These are phyloP conservation scores for Mohoua ochrocephala DNA, from an alignment of 2,113 vertebrate species.

Conservation along the genomic window DNA sequence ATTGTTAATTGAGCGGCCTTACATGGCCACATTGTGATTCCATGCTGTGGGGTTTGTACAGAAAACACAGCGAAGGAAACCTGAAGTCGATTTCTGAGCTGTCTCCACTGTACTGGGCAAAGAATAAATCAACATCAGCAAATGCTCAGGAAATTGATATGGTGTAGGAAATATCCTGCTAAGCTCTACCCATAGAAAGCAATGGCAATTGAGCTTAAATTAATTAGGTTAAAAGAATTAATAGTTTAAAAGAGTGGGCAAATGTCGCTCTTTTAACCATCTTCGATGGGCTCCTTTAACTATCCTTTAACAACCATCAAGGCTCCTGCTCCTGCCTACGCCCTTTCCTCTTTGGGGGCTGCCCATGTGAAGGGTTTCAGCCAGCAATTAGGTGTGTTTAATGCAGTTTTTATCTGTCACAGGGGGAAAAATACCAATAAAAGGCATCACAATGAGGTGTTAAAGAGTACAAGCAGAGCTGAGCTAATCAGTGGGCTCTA, in stretches of 20 bases:
- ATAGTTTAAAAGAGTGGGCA: not conserved
- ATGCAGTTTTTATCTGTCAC: not conserved
- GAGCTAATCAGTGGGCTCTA: not conserved
- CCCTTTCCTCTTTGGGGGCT: not conserved
- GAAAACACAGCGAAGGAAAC: not conserved
- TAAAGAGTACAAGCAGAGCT: not conserved
- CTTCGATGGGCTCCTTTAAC: not conserved
- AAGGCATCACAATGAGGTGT: not conserved
- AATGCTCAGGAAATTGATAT: not conserved
- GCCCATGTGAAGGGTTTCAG: not conserved
- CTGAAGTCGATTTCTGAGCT: not conserved
- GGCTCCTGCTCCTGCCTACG: not conserved
- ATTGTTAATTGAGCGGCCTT: not conserved
- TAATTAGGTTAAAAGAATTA: not conserved
- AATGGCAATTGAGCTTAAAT: not conserved
- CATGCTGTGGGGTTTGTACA: not conserved
- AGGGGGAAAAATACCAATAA: not conserved
- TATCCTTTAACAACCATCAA: not conserved
- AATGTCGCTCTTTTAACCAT: not conserved
- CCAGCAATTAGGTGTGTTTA: not conserved
- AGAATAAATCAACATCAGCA: not conserved
- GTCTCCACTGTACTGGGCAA: not conserved
- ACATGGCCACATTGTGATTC: not conserved
- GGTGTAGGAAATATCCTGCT: not conserved
- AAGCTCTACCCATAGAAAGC: not conserved